A percentile compares a stretch with the other conserved stretches of the same genome.
Evolutionary conservation across 2,113 vertebrate genomes (phyloP).

Genomic region (Myanophis thanlyinensis): DNA sequence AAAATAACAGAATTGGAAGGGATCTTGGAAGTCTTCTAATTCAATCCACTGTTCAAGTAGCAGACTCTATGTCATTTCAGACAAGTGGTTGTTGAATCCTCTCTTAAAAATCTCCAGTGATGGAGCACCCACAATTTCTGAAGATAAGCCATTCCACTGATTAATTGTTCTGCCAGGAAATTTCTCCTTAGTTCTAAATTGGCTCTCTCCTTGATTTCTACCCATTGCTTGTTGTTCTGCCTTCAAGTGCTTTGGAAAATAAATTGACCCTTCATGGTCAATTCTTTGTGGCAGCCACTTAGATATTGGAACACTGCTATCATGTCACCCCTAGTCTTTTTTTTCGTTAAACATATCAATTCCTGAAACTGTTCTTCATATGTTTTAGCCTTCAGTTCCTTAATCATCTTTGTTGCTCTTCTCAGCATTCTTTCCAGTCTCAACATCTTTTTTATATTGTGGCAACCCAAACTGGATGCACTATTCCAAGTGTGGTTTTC

Average conservation of each 20-base stretch:
- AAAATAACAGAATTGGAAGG: not conserved
- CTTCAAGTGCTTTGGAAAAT: not conserved
- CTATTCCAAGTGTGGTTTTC: not conserved
- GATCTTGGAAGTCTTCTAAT: not conserved
- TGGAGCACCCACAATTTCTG: not conserved
- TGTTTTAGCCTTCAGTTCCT: not conserved
- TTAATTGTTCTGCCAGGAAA: not conserved
- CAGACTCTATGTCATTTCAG: not conserved
- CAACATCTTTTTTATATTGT: too few relatives aligned
- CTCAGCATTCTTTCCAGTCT: too few relatives aligned
- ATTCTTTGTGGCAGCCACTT: not conserved
- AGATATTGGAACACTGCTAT: not conserved
- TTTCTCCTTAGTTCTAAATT: not conserved
- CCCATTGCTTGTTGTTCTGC: not conserved
- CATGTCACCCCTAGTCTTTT: not conserved
- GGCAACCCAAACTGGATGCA: not conserved
- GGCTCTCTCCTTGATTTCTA: not conserved
- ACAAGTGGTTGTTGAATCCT: not conserved
- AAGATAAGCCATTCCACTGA: not conserved
- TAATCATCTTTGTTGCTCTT: not conserved
- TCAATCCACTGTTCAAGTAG: not conserved
- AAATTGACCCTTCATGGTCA: not conserved
- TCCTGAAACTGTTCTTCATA: not conserved
- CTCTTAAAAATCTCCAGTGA: not conserved
- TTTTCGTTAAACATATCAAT: not conserved